Base-by-base conservation (phyloP, 2,113 vertebrate genomes). In the Aspidoscelis tigris region DNA sequence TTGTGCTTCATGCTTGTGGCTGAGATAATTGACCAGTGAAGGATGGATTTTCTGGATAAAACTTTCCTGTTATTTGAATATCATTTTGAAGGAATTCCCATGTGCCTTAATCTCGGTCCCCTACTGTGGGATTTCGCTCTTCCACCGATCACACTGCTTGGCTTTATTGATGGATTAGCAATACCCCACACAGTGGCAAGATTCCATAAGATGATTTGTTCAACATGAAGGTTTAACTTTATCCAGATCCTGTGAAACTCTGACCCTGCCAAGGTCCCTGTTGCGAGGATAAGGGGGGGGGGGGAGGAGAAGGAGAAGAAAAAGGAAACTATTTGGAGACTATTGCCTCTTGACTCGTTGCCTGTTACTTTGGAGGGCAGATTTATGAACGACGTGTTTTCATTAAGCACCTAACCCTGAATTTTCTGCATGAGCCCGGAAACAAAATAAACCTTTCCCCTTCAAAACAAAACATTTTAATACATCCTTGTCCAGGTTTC, bases 391-490 rank as follows among this genome's bases (percentile, higher is more conserved):
- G 84, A 70, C 86, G 89, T 87, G 89, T 92, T 95, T 94, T 92
- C 89, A 89, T 84, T 87, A 89, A 93, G 81, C 88, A 84, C 92
- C 89, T 94, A 92, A 93, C 86, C 91, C 92, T 91, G 91, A 93
- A 84, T 93, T 87, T 33, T 92, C 92, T 93, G 86, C 86, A 84
- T 0, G 53, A 90, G 77, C 50, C 66, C 89, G 83, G 84, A 39
- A 84, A 87, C 88, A 91, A 73, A 83, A 88, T 79, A 90, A 80
- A 85, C 78, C 83, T 91, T 89, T 94, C 84, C 87, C 87, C 78
- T 86, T 88, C 87, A 84, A 93, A 68, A 14, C 6, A 74, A 82
- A 64, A 47, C 5, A 73, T 16, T 26, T 5, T 47, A 84, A 47
- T 53, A 24, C 41, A 73, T 26, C 78, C 41, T 11, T 47, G 53